phyloP scores from a whole-genome alignment of 2,113 vertebrate species.

The Propithecus coquereli region DNA sequence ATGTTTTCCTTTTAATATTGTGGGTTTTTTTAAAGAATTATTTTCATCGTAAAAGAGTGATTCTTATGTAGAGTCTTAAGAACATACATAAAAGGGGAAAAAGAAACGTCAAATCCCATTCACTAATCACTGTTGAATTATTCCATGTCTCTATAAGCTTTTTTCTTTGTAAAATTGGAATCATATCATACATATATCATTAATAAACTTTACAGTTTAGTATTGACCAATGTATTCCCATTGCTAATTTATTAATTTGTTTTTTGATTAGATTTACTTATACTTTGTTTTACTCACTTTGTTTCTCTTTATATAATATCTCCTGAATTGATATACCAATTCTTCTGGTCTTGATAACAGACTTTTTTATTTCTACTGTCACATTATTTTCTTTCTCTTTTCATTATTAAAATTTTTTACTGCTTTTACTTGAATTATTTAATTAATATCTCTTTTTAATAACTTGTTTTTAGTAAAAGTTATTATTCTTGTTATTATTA shows the following conservation, averaged over 20 bases:
- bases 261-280: background rate
- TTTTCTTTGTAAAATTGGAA: background rate
- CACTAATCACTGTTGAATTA: background rate
- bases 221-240: background rate
- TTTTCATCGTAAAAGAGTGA: background rate
- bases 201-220: background rate
- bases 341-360: background rate
- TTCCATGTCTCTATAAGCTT: background rate
- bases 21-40: background rate
- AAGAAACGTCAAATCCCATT: background rate
- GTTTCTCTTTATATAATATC: background rate
- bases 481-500: background rate
- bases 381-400: background rate
- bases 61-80: background rate
- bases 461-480: background rate
- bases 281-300: background rate
- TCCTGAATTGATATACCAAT: background rate
- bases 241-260: background rate
- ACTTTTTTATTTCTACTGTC: background rate
- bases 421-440: background rate
- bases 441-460: background rate
- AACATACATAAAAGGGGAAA: background rate
- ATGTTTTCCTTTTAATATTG: background rate
- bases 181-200: background rate
- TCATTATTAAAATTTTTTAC: background rate